phyloP scores from a whole-genome alignment of 2,797 vertebrate genomes.

The Sylvia borin region DNA sequence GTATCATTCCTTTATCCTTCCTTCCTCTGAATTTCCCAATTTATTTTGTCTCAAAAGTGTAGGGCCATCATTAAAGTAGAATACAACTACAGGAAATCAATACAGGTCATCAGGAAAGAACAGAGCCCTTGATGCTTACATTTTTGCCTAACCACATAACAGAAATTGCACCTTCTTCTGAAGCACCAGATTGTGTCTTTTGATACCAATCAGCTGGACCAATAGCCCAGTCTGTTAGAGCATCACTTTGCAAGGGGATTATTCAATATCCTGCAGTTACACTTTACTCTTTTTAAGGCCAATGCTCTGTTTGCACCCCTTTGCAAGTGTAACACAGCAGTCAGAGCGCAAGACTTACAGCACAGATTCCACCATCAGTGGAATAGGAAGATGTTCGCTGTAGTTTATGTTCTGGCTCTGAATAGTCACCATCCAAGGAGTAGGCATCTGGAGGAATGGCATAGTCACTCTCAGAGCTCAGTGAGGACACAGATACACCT shows the following conservation, averaged over 20 bases:
- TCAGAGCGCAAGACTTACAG: constrained; percentile 73
- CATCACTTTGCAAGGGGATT: neutral
- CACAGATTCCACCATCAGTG: constrained; percentile 80
- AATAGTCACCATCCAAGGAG: constrained; percentile 92
- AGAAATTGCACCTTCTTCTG: neutral
- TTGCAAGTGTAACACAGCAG: neutral
- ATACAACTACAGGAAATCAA: neutral
- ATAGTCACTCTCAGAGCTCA: constrained; percentile 96
- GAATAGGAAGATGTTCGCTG: constrained; percentile 93
- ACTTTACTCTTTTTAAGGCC: neutral
- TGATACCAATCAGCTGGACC: neutral
- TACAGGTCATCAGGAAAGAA: neutral
- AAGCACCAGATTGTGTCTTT: neutral
- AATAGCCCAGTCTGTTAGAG: neutral
- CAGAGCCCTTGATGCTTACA: neutral
- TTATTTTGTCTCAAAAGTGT: neutral
- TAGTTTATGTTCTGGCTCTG: constrained; percentile 94
- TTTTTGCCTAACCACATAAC: neutral
- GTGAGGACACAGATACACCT: constrained; percentile 95
- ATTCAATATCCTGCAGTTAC: neutral
- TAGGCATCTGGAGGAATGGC: constrained; percentile 94
- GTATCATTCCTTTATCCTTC: neutral
- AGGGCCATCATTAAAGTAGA: neutral
- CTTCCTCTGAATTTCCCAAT: neutral
- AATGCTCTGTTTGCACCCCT: neutral